Conservation (phyloP, 2,797 vertebrate genomes). For the Malurus leucopterus region DNA sequence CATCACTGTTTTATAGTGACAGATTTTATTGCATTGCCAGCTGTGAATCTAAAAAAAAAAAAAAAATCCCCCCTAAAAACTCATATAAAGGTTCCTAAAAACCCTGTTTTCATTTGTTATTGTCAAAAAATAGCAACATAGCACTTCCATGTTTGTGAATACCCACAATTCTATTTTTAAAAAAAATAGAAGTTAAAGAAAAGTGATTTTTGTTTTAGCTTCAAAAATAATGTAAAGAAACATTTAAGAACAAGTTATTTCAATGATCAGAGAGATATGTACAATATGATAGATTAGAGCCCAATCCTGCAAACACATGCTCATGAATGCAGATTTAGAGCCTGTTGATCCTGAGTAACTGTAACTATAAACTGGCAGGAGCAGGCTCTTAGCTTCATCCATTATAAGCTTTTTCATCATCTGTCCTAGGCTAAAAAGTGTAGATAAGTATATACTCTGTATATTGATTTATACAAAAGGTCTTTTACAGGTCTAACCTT, state of each 20-base stretch:
- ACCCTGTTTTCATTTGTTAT: conserved; percentile 69
- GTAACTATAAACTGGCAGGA: background rate
- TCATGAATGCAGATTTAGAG: background rate
- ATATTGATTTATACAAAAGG: conserved; percentile 63
- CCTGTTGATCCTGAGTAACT: background rate
- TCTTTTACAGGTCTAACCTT: conserved; percentile 68
- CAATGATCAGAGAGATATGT: conserved; percentile 67
- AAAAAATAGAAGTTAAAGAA: conserved; percentile 75
- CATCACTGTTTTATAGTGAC: conserved; percentile 59
- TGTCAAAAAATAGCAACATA: conserved; percentile 74
- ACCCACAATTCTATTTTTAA: conserved; percentile 65
- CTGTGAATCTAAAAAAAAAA: conserved; percentile 66
- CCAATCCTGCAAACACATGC: background rate
- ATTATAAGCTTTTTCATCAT: conserved; percentile 34
- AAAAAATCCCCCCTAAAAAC: conserved; percentile 6
- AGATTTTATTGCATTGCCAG: conserved; percentile 74
- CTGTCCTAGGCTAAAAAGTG: conserved; percentile 68
- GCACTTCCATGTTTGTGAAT: conserved; percentile 69
- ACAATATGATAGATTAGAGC: conserved; percentile 50
- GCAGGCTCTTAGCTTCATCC: conserved; percentile 21
- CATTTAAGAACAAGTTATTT: conserved; percentile 67
- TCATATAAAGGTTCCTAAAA: conserved; percentile 73
- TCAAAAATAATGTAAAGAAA: conserved; percentile 77
- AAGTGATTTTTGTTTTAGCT: conserved; percentile 64
- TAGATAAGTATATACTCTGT: conserved; percentile 56